Base-by-base conservation (phyloP, 2,113 vertebrate genomes). In the Mirza zaza region DNA sequence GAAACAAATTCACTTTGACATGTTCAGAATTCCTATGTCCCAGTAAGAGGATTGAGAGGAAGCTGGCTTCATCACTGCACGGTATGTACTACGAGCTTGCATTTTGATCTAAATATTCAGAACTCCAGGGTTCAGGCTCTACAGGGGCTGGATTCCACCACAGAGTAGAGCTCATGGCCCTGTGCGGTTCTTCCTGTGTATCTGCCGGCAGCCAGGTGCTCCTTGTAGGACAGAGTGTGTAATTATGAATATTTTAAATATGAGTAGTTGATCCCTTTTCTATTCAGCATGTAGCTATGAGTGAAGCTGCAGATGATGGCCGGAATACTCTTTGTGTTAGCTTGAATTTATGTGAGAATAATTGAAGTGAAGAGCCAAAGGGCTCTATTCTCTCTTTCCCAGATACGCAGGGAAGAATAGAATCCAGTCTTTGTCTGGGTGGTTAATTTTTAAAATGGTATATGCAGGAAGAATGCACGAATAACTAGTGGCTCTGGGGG, bases 61-160 rank as follows among this genome's bases (percentile, higher is more conserved):
- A 12, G 18, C 14, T 3, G 11, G 63, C 45, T 71, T 17, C 79
- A 76, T 59, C 25, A 0, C 18, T 45, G 12, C 5, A 11, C 0
- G 18, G 1, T 0, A 0, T 4, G 45, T 2, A 0, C 29, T 2
- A 0, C 0, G 6, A 13, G 10, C 29, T 75, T 42, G 27, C 8
- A 12, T n/a, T 84, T 84, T 52, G 61, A 39, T 57, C 61, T 83
- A 32, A 65, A 39, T 52, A 42, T 45, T 91, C 25, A 25, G 83
- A 48, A 32, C 68, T n/a, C 50, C 32, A 20, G 29, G 29, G 55
- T 55, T 42, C 70, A 2, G 23, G 63, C 55, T 45, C 9, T 8
- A 25, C 65, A 20, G 6, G 4, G 68, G 50, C 70, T 67, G 76
- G 45, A n/a, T 34, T 87, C 45, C 45, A 2, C 0, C 3, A 42